Evolutionary conservation across 2,797 vertebrate species (phyloP).

Genomic region (Chanos chanos): DNA sequence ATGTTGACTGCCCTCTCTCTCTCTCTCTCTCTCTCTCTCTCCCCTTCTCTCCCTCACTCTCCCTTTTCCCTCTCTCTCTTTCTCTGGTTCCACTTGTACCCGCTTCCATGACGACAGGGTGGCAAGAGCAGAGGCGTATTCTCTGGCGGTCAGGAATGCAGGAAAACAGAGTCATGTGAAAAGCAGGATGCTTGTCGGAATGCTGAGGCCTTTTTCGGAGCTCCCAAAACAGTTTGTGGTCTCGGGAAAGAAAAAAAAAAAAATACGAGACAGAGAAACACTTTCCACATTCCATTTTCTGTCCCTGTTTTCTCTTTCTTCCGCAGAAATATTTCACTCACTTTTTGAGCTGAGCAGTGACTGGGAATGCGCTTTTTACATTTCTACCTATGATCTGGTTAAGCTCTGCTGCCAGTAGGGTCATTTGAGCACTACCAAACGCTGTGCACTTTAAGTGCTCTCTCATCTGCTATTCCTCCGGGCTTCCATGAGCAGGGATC

Average conservation of each 20-base stretch:
- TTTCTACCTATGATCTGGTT: conserved; percentile 22
- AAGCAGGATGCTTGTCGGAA: conserved; percentile 43
- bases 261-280: background rate
- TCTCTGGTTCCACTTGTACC: background rate
- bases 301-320: conserved; percentile 5
- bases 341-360: background rate
- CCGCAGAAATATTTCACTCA: conserved; percentile 15
- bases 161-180: conserved; percentile 53
- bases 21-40: background rate
- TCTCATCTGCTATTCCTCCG: background rate
- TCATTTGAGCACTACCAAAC: conserved; percentile 11
- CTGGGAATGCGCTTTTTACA: background rate
- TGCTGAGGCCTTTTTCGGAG: conserved; percentile 28
- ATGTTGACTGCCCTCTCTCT: background rate
- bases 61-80: background rate
- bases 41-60: background rate
- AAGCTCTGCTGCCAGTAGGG: conserved; percentile 22
- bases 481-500: conserved; percentile 1
- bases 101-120: background rate
- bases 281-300: conserved; percentile 18
- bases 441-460: conserved; percentile 8
- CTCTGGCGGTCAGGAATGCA: conserved; percentile 48
- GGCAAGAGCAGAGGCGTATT: conserved; percentile 5
- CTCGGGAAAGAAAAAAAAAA: background rate
- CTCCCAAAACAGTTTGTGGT: conserved; percentile 36